These are phyloP conservation scores for Nymphalis urticae DNA, from an alignment of 2,888 invertebrate genomes.

Conservation along the genomic window DNA sequence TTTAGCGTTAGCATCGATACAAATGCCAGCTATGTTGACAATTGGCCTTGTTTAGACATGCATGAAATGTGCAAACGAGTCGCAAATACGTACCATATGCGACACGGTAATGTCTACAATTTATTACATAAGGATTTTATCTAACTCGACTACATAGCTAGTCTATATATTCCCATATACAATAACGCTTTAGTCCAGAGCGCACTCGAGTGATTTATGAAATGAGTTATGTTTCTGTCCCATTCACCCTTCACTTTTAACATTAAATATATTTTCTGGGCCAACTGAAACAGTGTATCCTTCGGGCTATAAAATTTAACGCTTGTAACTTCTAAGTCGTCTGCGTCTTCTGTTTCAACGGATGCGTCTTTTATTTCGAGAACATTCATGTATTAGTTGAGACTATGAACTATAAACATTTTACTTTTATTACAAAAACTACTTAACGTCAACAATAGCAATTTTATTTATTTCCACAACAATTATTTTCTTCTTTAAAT, in stretches of 20 bases:
- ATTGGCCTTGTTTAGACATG: neutral
- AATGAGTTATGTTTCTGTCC: slow-evolving; percentile 2
- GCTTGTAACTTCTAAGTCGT: neutral
- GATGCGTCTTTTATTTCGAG: neutral
- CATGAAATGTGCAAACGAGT: slow-evolving; percentile 1
- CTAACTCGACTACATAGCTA: neutral
- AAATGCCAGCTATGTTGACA: neutral
- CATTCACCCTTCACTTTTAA: neutral
- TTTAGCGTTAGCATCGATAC: slow-evolving; percentile 2
- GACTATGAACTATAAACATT: neutral
- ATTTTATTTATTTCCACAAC: neutral
- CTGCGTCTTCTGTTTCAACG: neutral
- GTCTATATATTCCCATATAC: neutral
- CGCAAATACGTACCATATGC: neutral
- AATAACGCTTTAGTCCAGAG: neutral
- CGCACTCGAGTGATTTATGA: slow-evolving; percentile 5
- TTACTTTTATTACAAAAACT: slow-evolving; percentile 7
- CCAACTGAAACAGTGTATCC: slow-evolving; percentile 3
- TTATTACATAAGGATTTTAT: neutral
- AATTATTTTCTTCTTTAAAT: no score
- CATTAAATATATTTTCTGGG: neutral
- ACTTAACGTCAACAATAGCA: neutral
- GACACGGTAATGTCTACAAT: neutral
- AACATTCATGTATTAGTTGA: neutral
- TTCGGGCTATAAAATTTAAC: neutral